Conservation (phyloP, 2,888 invertebrate genomes). For the Hypomecis atomaria region DNA sequence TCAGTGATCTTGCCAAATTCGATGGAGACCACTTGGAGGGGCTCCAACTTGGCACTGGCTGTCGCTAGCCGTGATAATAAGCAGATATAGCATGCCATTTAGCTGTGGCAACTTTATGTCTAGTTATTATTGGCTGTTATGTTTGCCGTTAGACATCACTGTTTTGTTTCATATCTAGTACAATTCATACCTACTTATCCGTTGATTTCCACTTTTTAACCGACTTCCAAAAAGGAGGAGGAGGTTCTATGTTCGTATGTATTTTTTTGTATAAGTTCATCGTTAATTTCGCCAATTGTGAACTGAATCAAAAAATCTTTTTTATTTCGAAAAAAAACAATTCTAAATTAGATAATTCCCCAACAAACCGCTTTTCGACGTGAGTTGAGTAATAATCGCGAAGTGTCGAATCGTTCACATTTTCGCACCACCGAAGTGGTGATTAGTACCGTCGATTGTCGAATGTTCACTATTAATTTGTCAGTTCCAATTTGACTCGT, state of each 20-base stretch:
- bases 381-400: conserved; percentile 9
- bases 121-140: background rate
- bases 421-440: conserved; percentile 69
- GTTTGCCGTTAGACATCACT: background rate
- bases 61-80: conserved; percentile 71
- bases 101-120: background rate
- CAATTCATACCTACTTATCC: too few relatives aligned
- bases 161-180: too few relatives aligned
- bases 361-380: conserved; percentile 4
- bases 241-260: too few relatives aligned
- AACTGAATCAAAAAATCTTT: too few relatives aligned
- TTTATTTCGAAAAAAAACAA: too few relatives aligned
- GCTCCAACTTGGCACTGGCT: conserved; percentile 75
- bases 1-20: conserved; percentile 79
- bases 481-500: conserved; percentile 64
- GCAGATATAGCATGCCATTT: conserved; percentile 37
- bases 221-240: too few relatives aligned
- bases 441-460: conserved; percentile 62
- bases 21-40: conserved; percentile 71
- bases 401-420: conserved; percentile 54
- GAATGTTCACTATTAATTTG: conserved; percentile 72
- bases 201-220: too few relatives aligned
- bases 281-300: too few relatives aligned
- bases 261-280: too few relatives aligned
- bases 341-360: background rate